Evolutionary conservation across 2,888 invertebrate species (phyloP).

Genomic region (Abrostola tripartita): DNA sequence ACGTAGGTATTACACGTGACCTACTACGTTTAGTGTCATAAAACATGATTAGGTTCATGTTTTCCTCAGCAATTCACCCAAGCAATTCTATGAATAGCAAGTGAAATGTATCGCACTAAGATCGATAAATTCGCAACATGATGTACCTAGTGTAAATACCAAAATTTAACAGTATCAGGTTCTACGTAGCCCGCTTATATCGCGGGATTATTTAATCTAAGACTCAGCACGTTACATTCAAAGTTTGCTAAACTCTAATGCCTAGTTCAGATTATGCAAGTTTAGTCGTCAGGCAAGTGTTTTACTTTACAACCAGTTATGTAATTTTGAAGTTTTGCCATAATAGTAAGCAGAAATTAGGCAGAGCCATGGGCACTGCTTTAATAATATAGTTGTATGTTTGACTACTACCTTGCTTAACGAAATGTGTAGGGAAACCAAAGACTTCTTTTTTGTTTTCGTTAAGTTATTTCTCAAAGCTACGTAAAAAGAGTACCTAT

Average conservation of each 20-base stretch:
- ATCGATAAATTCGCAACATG: slow-evolving; percentile 26
- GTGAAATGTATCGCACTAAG: slow-evolving; percentile 8
- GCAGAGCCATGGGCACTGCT: not conserved
- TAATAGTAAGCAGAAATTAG: slow-evolving; percentile 4
- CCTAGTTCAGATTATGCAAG: slow-evolving; percentile 38
- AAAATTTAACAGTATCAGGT: slow-evolving; percentile 15
- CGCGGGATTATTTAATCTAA: slow-evolving; percentile 57
- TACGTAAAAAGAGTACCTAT: too few species aligned
- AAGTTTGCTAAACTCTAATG: slow-evolving; percentile 47
- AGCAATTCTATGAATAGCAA: not conserved
- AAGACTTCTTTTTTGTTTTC: too few species aligned
- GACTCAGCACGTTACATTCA: slow-evolving; percentile 48
- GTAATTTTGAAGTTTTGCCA: slow-evolving; percentile 12
- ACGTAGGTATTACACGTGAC: too few species aligned
- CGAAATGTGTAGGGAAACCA: too few species aligned
- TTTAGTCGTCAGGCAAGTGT: slow-evolving; percentile 27
- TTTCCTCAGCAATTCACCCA: not conserved
- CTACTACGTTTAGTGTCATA: too few species aligned
- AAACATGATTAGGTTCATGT: not conserved
- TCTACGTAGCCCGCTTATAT: slow-evolving; percentile 26
- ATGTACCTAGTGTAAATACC: slow-evolving; percentile 26
- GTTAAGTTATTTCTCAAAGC: too few species aligned
- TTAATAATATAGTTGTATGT: not conserved
- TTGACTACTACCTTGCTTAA: too few species aligned
- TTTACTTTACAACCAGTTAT: slow-evolving; percentile 30